Evolutionary conservation across 2,113 vertebrate species (phyloP).

Genomic region (Noturus placidus): DNA sequence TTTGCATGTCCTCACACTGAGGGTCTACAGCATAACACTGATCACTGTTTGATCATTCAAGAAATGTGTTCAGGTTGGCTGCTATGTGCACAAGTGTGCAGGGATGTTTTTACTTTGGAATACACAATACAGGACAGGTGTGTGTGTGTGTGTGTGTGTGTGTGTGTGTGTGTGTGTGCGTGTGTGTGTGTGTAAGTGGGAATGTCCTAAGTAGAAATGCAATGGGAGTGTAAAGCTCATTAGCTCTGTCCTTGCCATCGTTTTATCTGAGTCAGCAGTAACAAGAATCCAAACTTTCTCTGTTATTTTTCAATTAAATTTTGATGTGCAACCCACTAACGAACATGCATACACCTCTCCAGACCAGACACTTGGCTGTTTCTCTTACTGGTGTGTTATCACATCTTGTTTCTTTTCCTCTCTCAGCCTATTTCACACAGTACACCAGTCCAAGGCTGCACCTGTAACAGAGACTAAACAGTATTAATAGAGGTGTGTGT

Average conservation of each 20-base stretch:
- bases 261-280: slow-evolving; percentile 68
- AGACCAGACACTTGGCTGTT: slow-evolving; percentile 20
- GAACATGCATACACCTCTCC: slow-evolving; percentile 58
- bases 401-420: slow-evolving; percentile 43
- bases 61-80: neutral
- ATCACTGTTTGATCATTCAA: neutral
- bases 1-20: neutral
- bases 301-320: slow-evolving; percentile 78
- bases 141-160: neutral
- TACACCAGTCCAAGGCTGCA: slow-evolving; percentile 35
- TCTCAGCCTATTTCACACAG: slow-evolving; percentile 26
- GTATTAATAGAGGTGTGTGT: slow-evolving; percentile 6
- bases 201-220: slow-evolving; percentile 7
- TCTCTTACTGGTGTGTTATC: slow-evolving; percentile 33
- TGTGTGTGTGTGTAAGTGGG: slow-evolving; percentile 22
- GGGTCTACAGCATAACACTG: neutral
- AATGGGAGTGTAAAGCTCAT: slow-evolving; percentile 53
- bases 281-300: slow-evolving; percentile 60
- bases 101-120: neutral
- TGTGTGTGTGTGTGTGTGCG: neutral
- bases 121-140: neutral
- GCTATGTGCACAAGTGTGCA: neutral
- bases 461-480: slow-evolving; percentile 46
- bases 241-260: slow-evolving; percentile 17
- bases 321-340: slow-evolving; percentile 43